Evolutionary conservation across 2,888 invertebrate genomes (phyloP).

Genomic region (Heliconius charithonia): DNA sequence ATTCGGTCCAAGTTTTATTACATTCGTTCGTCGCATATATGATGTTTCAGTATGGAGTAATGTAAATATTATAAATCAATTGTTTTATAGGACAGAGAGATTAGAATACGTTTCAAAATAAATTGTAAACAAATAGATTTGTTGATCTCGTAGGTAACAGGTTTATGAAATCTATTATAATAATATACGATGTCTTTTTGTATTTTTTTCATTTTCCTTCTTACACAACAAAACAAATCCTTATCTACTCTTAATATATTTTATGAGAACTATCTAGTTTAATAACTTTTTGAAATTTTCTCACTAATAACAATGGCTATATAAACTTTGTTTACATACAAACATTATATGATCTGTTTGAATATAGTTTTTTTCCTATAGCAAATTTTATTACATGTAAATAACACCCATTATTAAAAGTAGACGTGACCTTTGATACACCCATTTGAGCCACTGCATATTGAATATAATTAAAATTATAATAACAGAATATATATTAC

Average conservation of each 20-base stretch:
- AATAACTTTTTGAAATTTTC: not conserved
- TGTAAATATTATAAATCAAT: not conserved
- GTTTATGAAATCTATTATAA: not conserved
- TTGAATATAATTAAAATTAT: constrained; percentile 17
- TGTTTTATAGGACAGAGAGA: not conserved
- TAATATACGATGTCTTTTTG: not conserved
- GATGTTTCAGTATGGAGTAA: not conserved
- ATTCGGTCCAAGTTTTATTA: constrained; percentile 66
- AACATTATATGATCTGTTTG: not conserved
- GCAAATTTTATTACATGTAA: not conserved
- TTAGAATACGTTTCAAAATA: not conserved
- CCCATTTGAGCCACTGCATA: constrained; percentile 7
- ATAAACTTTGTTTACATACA: not conserved
- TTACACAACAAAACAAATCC: not conserved
- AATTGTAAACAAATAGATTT: constrained; percentile 8
- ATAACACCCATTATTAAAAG: constrained; percentile 4
- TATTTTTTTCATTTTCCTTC: not conserved
- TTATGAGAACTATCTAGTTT: not conserved
- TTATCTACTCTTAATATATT: not conserved
- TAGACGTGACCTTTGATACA: constrained; percentile 27
- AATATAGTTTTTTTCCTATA: not conserved
- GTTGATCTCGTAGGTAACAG: not conserved
- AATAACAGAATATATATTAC: constrained; percentile 2
- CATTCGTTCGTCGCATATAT: constrained; percentile 23
- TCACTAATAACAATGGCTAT: not conserved